These are phyloP conservation scores for Gymnothorax javanicus DNA, from an alignment of 2,797 vertebrate genomes.

Conservation along the genomic window DNA sequence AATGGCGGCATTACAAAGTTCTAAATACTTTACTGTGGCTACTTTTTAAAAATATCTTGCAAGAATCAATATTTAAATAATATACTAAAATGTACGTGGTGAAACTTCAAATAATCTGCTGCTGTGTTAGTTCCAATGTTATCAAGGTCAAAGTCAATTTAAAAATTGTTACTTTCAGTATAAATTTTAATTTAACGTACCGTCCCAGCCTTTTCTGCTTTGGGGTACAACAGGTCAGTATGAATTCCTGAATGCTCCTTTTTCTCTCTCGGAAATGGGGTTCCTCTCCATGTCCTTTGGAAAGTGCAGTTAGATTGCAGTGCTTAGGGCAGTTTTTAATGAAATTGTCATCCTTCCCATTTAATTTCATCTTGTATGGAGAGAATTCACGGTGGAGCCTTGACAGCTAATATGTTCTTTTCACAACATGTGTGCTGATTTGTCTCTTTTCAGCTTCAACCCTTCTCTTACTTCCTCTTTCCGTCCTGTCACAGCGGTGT, in stretches of 20 bases:
- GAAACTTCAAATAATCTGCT: too few relatives aligned
- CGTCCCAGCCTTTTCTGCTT: too few relatives aligned
- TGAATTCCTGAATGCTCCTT: not conserved
- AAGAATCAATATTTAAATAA: too few relatives aligned
- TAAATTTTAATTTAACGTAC: too few relatives aligned
- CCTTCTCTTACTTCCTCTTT: not conserved
- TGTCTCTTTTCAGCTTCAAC: constrained; percentile 45
- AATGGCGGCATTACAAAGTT: too few relatives aligned
- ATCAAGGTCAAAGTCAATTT: too few relatives aligned
- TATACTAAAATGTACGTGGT: too few relatives aligned
- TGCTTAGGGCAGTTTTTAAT: not conserved
- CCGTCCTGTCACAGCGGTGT: constrained; percentile 36
- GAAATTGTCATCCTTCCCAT: constrained; percentile 53
- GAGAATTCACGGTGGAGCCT: constrained; percentile 47
- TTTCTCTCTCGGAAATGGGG: not conserved
- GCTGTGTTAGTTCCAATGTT: too few relatives aligned
- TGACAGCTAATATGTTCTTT: constrained; percentile 64
- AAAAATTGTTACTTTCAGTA: too few relatives aligned
- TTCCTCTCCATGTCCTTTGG: constrained; percentile 8
- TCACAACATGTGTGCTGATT: constrained; percentile 57
- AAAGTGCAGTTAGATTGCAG: not conserved
- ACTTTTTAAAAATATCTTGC: too few relatives aligned
- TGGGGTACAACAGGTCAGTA: not conserved
- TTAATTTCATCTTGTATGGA: constrained; percentile 29
- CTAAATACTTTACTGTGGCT: too few relatives aligned